A percentile compares a stretch with the other conserved stretches of the same genome.
Conservation (phyloP, 2,113 vertebrate species). For the Cebidichthys violaceus region DNA sequence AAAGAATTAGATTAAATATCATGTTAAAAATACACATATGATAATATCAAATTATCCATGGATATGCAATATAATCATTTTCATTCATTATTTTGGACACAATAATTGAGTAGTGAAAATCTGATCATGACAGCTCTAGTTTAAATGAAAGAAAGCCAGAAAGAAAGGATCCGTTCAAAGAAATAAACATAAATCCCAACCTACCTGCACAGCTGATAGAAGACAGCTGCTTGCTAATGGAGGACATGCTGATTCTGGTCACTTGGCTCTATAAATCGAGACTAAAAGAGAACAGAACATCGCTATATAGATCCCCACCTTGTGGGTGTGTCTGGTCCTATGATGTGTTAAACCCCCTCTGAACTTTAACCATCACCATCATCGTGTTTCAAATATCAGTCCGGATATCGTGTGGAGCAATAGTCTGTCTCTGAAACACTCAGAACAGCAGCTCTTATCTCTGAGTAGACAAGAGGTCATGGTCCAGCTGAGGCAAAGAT, state of each 20-base stretch:
- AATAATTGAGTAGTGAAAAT: neutral
- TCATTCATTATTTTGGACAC: neutral
- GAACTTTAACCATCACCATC: constrained; percentile 39
- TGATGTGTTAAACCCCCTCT: constrained; percentile 23
- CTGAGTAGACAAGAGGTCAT: constrained; percentile 6
- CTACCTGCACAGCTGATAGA: constrained; percentile 40
- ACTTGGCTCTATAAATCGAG: neutral
- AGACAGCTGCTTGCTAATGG: constrained; percentile 56
- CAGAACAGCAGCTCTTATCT: constrained; percentile 28
- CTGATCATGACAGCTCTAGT: neutral
- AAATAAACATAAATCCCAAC: neutral
- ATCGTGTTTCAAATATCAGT: constrained; percentile 7
- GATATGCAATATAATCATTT: neutral
- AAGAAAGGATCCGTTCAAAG: neutral
- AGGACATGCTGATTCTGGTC: constrained; percentile 54
- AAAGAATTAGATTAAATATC: neutral
- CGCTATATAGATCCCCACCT: constrained; percentile 28
- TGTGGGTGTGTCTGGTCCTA: constrained; percentile 34
- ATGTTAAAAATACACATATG: neutral
- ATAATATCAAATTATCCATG: neutral
- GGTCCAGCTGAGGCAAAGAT: constrained; percentile 25
- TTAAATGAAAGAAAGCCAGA: neutral
- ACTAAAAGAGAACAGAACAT: neutral
- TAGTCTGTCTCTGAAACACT: constrained; percentile 58
- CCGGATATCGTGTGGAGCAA: constrained; percentile 32